Percentiles rank a stretch among this genome's conserved stretches.
These are phyloP conservation scores for Seriola aureovittata DNA, from an alignment of 2,113 vertebrate species.

Conservation along the genomic window DNA sequence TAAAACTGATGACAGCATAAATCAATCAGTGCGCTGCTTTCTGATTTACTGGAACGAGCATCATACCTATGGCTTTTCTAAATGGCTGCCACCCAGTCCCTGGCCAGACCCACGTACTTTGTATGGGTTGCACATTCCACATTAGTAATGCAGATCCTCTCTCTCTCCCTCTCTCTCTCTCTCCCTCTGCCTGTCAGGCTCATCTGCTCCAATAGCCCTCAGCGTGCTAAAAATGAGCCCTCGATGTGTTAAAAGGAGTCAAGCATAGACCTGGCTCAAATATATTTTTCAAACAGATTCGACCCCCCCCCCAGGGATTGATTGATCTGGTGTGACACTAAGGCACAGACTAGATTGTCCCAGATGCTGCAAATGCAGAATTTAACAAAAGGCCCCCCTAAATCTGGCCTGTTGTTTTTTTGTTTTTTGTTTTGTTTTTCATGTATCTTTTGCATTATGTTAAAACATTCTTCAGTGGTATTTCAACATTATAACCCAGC, in stretches of 20 bases:
- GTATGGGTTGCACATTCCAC: conserved; percentile 69
- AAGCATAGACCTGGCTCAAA: conserved; percentile 55
- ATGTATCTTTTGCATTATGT: background rate
- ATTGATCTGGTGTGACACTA: conserved; percentile 49
- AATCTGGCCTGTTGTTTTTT: background rate
- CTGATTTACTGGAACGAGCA: conserved; percentile 5
- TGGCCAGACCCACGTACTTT: conserved; percentile 45
- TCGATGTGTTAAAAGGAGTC: conserved; percentile 68
- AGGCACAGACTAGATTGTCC: conserved; percentile 17
- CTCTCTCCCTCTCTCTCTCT: conserved; percentile 14
- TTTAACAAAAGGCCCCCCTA: background rate
- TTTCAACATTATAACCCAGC: background rate
- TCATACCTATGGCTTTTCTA: conserved; percentile 42
- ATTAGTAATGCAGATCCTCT: conserved; percentile 79
- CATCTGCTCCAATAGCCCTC: conserved; percentile 74
- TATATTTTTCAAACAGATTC: conserved; percentile 56
- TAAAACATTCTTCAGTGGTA: conserved; percentile 2
- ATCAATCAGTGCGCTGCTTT: conserved; percentile 24
- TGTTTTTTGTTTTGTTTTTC: background rate
- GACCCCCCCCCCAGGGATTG: conserved; percentile 21
- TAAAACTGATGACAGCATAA: background rate
- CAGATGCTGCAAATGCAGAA: conserved; percentile 12
- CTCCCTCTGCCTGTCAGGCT: conserved; percentile 70
- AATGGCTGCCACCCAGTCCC: conserved; percentile 63
- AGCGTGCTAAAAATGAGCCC: conserved; percentile 58